phyloP scores from a whole-genome alignment of 2,113 vertebrate genomes.

The Centrocercus urophasianus region DNA sequence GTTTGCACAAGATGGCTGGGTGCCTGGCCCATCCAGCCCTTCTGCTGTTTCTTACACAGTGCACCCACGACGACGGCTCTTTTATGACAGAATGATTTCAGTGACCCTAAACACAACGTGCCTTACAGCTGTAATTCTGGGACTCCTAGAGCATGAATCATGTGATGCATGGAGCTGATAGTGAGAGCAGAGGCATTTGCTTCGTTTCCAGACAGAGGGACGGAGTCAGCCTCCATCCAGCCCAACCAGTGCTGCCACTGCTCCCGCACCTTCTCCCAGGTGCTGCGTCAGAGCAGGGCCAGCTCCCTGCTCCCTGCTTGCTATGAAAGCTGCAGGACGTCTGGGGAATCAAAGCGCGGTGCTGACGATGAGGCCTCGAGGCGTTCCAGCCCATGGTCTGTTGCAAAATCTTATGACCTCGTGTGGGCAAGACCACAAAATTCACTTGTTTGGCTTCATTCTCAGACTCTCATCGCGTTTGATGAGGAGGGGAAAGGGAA shows the following conservation, averaged over 20 bases:
- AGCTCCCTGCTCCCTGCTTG: neutral
- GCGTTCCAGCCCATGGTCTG: neutral
- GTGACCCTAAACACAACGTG: constrained; percentile 57
- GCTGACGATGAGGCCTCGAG: neutral
- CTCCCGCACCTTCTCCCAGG: constrained; percentile 24
- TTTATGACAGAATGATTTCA: constrained; percentile 52
- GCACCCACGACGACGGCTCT: neutral
- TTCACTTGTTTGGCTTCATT: constrained; percentile 62
- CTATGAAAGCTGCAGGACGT: neutral
- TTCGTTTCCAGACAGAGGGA: constrained; percentile 58
- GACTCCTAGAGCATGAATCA: constrained; percentile 67
- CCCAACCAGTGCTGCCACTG: constrained; percentile 62
- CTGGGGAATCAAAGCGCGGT: neutral
- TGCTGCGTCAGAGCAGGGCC: neutral
- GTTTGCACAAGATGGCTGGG: constrained; percentile 38
- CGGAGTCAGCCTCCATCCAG: constrained; percentile 36
- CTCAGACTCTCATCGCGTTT: constrained; percentile 29
- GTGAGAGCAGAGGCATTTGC: constrained; percentile 67
- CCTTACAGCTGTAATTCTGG: constrained; percentile 65
- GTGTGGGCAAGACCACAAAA: constrained; percentile 25
- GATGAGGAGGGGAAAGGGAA: neutral
- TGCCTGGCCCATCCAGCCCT: neutral
- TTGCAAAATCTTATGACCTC: constrained; percentile 62
- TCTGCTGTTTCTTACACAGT: neutral
- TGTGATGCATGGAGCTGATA: constrained; percentile 55